Evolutionary conservation across 2,113 vertebrate species (phyloP).

Genomic region (Tylochromis polylepis): DNA sequence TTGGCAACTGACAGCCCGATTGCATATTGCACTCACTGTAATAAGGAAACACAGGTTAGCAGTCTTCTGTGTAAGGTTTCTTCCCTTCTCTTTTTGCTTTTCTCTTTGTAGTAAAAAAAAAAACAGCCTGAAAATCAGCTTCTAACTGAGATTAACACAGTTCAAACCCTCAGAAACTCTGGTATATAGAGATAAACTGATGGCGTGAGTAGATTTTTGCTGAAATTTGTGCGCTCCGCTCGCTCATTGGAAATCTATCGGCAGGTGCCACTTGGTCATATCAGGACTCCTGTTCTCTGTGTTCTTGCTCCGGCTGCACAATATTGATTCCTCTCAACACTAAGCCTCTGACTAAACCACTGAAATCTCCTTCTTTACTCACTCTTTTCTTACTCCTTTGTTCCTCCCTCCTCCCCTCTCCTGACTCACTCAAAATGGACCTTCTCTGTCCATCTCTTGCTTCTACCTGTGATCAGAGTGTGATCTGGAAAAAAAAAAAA

Average conservation of each 20-base stretch:
- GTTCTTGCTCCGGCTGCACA: background rate
- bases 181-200: background rate
- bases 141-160: background rate
- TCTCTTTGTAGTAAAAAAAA: background rate
- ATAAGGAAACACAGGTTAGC: background rate
- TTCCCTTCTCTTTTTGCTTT: background rate
- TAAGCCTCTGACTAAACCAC: conserved; percentile 10
- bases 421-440: background rate
- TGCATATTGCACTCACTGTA: background rate
- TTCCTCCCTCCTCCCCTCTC: background rate
- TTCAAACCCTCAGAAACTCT: background rate
- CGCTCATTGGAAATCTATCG: conserved; percentile 38
- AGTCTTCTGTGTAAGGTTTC: background rate
- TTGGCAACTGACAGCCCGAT: background rate
- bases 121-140: background rate
- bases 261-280: conserved; percentile 28
- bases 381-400: background rate
- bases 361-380: background rate
- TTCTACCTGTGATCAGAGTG: background rate
- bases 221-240: background rate
- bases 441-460: background rate
- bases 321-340: conserved; percentile 16
- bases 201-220: background rate
- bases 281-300: background rate
- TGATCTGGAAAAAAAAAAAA: background rate